Conservation (phyloP, 2,888 invertebrate species). For the Drosophila nigritarsus region DNA sequence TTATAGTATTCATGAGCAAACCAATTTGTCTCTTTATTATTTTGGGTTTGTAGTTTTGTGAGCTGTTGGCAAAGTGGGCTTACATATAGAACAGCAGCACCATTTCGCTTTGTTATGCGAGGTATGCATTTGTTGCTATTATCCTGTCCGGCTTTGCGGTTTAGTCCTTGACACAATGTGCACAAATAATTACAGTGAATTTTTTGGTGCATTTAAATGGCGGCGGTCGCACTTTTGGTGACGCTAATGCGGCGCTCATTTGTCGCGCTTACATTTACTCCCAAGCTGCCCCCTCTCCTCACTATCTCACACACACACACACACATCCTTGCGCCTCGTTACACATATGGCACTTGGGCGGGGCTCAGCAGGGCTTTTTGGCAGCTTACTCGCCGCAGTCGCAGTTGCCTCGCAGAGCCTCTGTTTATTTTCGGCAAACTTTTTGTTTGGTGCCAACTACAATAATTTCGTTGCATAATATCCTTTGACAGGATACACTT, state of each 20-base stretch:
- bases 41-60: neutral
- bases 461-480: constrained; percentile 71
- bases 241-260: constrained; percentile 67
- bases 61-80: neutral
- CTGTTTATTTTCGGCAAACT: constrained; percentile 51
- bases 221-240: constrained; percentile 54
- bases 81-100: neutral
- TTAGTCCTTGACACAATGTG: constrained; percentile 57
- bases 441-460: constrained; percentile 65
- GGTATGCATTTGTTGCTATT: constrained; percentile 28
- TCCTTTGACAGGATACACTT: constrained; percentile 73
- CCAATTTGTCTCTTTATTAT: constrained; percentile 6
- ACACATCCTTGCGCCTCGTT: constrained; percentile 12
- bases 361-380: constrained; percentile 66
- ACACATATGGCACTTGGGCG: constrained; percentile 53
- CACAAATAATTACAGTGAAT: constrained; percentile 49
- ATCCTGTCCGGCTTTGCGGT: constrained; percentile 29
- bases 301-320: neutral
- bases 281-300: neutral
- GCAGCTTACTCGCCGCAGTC: constrained; percentile 57
- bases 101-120: constrained; percentile 8
- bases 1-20: constrained; percentile 13
- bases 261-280: constrained; percentile 41
- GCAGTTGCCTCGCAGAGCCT: constrained; percentile 17
- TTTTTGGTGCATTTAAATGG: constrained; percentile 50